Evolutionary conservation across 2,113 vertebrate species (phyloP).

Genomic region (Microtus montanus): DNA sequence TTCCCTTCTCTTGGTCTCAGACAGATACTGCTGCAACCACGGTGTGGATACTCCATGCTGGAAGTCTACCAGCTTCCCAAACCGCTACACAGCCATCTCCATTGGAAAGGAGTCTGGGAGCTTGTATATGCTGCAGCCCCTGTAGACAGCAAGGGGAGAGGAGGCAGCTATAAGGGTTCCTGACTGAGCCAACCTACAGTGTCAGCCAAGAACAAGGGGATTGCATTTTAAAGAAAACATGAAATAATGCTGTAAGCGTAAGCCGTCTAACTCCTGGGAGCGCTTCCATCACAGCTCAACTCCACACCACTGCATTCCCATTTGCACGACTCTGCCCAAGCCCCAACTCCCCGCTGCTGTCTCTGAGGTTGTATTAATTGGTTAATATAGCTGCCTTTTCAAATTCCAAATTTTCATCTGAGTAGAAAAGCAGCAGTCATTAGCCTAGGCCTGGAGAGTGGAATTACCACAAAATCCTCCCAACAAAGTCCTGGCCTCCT

Average conservation of each 20-base stretch:
- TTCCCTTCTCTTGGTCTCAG: not conserved
- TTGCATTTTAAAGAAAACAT: not conserved
- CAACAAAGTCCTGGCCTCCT: constrained; percentile 69
- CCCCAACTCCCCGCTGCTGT: constrained; percentile 22
- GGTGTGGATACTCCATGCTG: not conserved
- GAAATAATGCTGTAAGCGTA: not conserved
- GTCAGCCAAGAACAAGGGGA: not conserved
- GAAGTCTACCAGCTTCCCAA: constrained; percentile 18
- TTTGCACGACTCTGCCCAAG: not conserved
- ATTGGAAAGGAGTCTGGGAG: not conserved
- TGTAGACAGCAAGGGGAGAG: not conserved
- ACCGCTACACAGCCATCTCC: not conserved
- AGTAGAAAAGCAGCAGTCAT: constrained; percentile 55
- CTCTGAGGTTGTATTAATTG: constrained; percentile 10
- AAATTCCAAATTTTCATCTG: constrained; percentile 45
- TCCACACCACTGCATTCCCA: not conserved
- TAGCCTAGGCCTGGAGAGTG: constrained; percentile 35
- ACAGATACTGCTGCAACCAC: not conserved
- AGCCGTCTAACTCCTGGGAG: constrained; percentile 1
- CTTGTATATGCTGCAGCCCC: not conserved
- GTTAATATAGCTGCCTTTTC: constrained; percentile 31
- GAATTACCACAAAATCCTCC: constrained; percentile 69
- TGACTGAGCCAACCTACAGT: not conserved
- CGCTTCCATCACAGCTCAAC: not conserved
- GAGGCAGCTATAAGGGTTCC: not conserved